phyloP scores from a whole-genome alignment of 2,888 invertebrate genomes.

The Orthonychiurus folsomi region DNA sequence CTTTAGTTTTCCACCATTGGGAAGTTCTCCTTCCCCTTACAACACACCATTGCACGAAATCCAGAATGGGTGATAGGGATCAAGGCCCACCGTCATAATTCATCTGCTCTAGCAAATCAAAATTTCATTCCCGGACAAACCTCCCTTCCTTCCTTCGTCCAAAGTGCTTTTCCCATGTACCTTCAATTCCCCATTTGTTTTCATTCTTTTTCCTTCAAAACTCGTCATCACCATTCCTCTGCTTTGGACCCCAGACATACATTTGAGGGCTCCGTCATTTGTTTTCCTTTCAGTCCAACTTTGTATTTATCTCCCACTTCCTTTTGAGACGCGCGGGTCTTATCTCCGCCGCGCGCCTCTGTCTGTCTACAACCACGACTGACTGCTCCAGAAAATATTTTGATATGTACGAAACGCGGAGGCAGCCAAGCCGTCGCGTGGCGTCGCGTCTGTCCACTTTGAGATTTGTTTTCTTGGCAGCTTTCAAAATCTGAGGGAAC shows the following conservation, averaged over 20 bases:
- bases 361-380: no score
- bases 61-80: not conserved
- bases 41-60: no score
- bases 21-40: no score
- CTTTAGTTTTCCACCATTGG: no score
- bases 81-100: not conserved
- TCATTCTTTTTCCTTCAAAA: not conserved
- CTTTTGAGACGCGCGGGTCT: not conserved
- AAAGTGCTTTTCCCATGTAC: not conserved
- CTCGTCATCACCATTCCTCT: not conserved
- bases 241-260: not conserved
- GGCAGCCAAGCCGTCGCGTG: not conserved
- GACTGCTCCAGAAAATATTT: not conserved
- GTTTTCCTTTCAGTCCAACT: not conserved
- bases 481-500: not conserved
- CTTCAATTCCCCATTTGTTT: not conserved
- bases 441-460: not conserved
- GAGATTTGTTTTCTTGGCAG: not conserved
- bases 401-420: not conserved
- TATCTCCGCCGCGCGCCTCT: not conserved
- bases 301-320: not conserved
- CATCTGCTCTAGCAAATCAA: not conserved
- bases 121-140: not conserved
- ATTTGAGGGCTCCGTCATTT: not conserved
- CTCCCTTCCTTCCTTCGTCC: not conserved